Evolutionary conservation across 2,113 vertebrate species (phyloP), one percentile per base, ranked within the genome.

Genomic region (Cettia cetti): DNA sequence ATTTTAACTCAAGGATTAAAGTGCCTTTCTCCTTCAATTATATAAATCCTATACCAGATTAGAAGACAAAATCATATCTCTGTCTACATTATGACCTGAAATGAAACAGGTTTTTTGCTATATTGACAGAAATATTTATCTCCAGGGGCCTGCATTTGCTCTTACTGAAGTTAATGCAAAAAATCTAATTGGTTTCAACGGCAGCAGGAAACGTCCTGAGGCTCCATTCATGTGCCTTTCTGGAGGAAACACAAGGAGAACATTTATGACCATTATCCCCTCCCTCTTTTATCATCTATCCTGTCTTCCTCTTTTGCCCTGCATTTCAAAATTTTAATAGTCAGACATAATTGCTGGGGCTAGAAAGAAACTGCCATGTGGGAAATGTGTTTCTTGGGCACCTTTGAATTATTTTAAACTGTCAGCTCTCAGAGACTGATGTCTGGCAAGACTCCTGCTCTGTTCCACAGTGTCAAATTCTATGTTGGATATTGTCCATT

Each of bases 111-210:
- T 94, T 95, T 91, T 91, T 72, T 82, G 57, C 91, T 65, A 75
- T 89, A 95, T 90, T 96, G 96, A 95, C 95, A 97, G 93, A 95
- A 94, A 85, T 92, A 86, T 94, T 91, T 59, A 88, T 95, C 82
- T 94, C 84, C 47, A 86, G 75, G 19, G 92, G 79, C 44, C 96
- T 97, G 93, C 84, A 86, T 82, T 93, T 94, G 90, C 93, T 97
- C 82, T 94, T 91, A 74, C 50, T 90, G 87, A 96, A 94, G 79
- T 83, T 95, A 96, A 94, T 88, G 93, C 39, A 94, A 95, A 96
- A 94, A 90, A 91, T 91, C 75, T 90, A 94, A 96, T 93, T 93
- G 95, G 78, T 69, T 94, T 93, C 87, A 88, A 30, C 75, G 90
- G 70, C 90, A 93, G 79, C 63, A 94, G 90, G 90, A 92, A 88